Conservation (phyloP, 2,113 vertebrate species). For the Pandion haliaetus region DNA sequence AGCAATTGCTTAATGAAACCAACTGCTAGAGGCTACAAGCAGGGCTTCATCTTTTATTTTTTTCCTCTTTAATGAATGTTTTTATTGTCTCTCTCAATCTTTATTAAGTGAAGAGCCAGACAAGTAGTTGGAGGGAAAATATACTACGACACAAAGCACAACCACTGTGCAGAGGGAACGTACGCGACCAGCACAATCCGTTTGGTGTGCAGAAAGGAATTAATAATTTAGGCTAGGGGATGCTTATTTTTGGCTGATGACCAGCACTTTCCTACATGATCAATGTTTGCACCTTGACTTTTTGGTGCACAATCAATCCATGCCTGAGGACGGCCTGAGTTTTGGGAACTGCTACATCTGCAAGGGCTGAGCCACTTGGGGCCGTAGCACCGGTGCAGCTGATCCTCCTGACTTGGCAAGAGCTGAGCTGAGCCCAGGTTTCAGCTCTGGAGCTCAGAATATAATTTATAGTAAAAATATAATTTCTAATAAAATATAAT, state of each 20-base stretch:
- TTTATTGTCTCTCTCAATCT: conserved; percentile 45
- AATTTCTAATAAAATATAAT: background rate
- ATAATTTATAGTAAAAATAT: background rate
- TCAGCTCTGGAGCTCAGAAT: background rate
- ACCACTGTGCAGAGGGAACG: background rate
- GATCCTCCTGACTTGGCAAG: background rate
- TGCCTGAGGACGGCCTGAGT: rapidly evolving
- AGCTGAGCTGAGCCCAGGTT: background rate
- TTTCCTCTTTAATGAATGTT: background rate
- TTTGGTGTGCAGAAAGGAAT: background rate
- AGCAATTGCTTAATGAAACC: background rate
- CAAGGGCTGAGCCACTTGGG: background rate
- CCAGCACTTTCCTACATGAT: background rate
- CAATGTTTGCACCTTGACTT: conserved; percentile 12
- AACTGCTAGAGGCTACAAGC: background rate
- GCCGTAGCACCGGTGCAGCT: rapidly evolving
- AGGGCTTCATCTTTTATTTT: background rate
- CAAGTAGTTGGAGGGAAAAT: conserved; percentile 19
- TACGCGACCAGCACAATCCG: rapidly evolving
- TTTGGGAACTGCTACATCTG: background rate
- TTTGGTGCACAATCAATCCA: background rate
- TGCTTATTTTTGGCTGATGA: background rate
- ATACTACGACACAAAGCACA: background rate
- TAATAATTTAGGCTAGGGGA: background rate
- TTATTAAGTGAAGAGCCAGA: conserved; percentile 34